A percentile compares a stretch with the other conserved stretches of the same genome.
These are phyloP conservation scores for Cynopterus brachyotis DNA, from an alignment of 2,113 vertebrate species.

Conservation along the genomic window DNA sequence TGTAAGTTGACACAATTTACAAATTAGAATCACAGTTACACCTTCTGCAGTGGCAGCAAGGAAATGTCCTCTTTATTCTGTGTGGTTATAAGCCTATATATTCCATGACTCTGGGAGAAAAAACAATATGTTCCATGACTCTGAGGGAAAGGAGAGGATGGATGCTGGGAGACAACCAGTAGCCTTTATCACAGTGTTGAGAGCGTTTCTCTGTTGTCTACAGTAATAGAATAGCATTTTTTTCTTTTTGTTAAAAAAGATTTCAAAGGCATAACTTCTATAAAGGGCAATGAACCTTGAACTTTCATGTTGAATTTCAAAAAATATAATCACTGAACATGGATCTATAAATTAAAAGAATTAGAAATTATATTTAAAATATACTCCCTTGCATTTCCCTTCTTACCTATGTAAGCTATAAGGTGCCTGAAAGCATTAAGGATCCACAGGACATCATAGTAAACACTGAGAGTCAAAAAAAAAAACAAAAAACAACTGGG, in stretches of 20 bases:
- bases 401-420: neutral
- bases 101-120: neutral
- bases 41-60: neutral
- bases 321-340: neutral
- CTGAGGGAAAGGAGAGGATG: neutral
- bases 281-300: neutral
- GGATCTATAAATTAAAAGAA: neutral
- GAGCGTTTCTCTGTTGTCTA: neutral
- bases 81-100: neutral
- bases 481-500: too few species aligned
- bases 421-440: neutral
- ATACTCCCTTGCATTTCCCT: neutral
- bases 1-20: neutral
- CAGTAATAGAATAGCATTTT: neutral
- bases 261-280: neutral
- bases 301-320: neutral
- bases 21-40: neutral
- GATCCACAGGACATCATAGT: neutral
- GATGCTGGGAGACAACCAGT: neutral
- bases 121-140: neutral
- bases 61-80: neutral
- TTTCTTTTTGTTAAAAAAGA: neutral
- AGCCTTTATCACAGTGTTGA: neutral
- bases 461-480: neutral
- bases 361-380: neutral